A percentile compares a stretch with the other conserved stretches of the same genome.
Conservation (phyloP, 2,797 vertebrate species). For the Trachurus trachurus region DNA sequence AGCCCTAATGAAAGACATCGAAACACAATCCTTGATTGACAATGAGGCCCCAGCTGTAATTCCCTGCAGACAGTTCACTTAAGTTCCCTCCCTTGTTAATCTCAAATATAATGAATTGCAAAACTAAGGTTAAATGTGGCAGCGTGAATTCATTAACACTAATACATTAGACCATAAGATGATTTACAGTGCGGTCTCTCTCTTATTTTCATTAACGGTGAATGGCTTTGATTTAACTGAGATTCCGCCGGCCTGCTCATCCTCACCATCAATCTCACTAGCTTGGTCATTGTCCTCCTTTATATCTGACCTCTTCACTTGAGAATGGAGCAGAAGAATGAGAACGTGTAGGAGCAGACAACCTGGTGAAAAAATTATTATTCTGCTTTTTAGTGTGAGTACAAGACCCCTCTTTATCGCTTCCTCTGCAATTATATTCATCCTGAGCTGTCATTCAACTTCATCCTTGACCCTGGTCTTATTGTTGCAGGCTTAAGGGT, state of each 20-base stretch:
- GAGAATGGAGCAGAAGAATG: slow-evolving; percentile 78
- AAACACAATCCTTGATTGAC: slow-evolving; percentile 88
- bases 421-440: slow-evolving; percentile 79
- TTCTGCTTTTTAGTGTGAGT: slow-evolving; percentile 78
- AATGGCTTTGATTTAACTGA: slow-evolving; percentile 85
- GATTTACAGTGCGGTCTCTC: slow-evolving; percentile 86
- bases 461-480: slow-evolving; percentile 85
- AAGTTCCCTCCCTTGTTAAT: slow-evolving; percentile 89
- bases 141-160: slow-evolving; percentile 89
- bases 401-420: slow-evolving; percentile 82
- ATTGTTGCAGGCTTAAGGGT: slow-evolving; percentile 83
- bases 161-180: slow-evolving; percentile 88
- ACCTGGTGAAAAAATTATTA: slow-evolving; percentile 72
- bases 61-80: slow-evolving; percentile 87
- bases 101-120: slow-evolving; percentile 90
- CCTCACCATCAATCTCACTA: slow-evolving; percentile 79
- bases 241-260: slow-evolving; percentile 74
- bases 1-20: slow-evolving; percentile 86
- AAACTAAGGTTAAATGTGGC: slow-evolving; percentile 91
- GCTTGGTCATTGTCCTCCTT: slow-evolving; percentile 82
- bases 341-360: slow-evolving; percentile 73
- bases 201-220: slow-evolving; percentile 86
- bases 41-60: slow-evolving; percentile 84
- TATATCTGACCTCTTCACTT: slow-evolving; percentile 80
- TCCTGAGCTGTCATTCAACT: slow-evolving; percentile 85